These are phyloP conservation scores for Spodoptera litura DNA, from an alignment of 1,140 invertebrate species.

Conservation along the genomic window DNA sequence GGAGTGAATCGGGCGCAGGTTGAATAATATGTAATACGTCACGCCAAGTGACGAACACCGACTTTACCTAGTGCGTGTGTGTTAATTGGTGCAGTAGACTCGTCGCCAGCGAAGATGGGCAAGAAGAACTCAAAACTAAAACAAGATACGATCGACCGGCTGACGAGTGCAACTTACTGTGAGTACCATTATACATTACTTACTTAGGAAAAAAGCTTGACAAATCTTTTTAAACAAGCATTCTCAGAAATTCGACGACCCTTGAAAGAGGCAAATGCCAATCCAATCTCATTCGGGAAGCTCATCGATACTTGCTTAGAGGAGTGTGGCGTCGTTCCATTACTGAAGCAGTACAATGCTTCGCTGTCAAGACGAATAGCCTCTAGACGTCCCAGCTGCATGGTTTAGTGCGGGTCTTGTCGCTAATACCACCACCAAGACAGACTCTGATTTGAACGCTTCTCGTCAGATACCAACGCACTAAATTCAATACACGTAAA, in stretches of 20 bases:
- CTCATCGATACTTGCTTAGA: constrained; percentile 22
- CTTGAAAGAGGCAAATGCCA: constrained; percentile 1
- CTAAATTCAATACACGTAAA: neutral
- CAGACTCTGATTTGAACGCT: neutral
- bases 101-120: constrained; percentile 87
- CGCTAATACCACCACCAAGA: neutral
- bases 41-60: constrained; percentile 56
- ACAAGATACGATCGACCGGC: constrained; percentile 95
- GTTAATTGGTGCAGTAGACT: constrained; percentile 43
- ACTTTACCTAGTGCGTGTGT: constrained; percentile 56
- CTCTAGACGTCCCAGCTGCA: constrained; percentile 1
- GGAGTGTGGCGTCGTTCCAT: constrained; percentile 8
- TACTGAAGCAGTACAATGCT: constrained; percentile 3
- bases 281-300: neutral
- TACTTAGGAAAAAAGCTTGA: neutral
- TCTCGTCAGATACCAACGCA: neutral
- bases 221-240: constrained; percentile 19
- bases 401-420: constrained; percentile 7
- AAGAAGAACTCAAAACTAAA: constrained; percentile 97
- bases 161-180: constrained; percentile 96
- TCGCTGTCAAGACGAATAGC: constrained; percentile 4
- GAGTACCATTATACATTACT: constrained; percentile 85
- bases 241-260: neutral
- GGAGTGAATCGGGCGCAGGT: constrained; percentile 44
- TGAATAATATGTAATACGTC: constrained; percentile 79